These are phyloP conservation scores for Phalloptychus januarius DNA, from an alignment of 2,797 vertebrate genomes.

Conservation along the genomic window DNA sequence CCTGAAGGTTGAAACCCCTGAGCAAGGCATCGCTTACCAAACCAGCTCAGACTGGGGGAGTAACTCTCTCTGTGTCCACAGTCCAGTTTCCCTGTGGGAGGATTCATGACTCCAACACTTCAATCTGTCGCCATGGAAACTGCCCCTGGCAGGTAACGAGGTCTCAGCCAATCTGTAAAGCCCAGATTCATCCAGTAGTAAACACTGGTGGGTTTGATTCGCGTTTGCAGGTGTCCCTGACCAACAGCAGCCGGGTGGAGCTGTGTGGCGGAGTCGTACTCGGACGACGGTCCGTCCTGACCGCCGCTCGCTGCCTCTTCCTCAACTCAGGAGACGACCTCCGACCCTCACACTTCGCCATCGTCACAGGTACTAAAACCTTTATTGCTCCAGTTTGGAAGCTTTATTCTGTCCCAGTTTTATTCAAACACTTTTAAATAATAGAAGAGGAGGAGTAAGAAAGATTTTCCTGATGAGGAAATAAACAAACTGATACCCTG, in stretches of 20 bases:
- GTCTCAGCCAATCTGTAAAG: slow-evolving; percentile 12
- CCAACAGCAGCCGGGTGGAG: slow-evolving; percentile 64
- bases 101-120: slow-evolving; percentile 3
- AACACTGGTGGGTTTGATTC: slow-evolving; percentile 5
- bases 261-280: slow-evolving; percentile 87
- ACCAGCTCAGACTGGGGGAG: background rate
- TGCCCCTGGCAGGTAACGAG: slow-evolving; percentile 91
- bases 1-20: slow-evolving; percentile 75
- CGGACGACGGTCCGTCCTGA: slow-evolving; percentile 81
- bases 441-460: too few species aligned
- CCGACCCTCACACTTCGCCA: slow-evolving; percentile 32
- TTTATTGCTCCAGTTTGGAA: background rate
- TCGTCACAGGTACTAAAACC: slow-evolving; percentile 71
- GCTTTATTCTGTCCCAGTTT: background rate
- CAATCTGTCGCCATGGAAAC: slow-evolving; percentile 57
- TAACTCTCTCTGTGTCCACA: slow-evolving; percentile 33
- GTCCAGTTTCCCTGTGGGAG: slow-evolving; percentile 76
- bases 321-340: slow-evolving; percentile 10
- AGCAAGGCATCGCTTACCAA: background rate
- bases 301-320: slow-evolving; percentile 84
- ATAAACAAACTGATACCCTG: too few species aligned
- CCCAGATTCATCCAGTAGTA: background rate
- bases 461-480: too few species aligned
- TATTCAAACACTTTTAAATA: background rate
- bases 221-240: slow-evolving; percentile 80